Conservation (phyloP, 2,113 vertebrate species). For the Zosterops borbonicus region DNA sequence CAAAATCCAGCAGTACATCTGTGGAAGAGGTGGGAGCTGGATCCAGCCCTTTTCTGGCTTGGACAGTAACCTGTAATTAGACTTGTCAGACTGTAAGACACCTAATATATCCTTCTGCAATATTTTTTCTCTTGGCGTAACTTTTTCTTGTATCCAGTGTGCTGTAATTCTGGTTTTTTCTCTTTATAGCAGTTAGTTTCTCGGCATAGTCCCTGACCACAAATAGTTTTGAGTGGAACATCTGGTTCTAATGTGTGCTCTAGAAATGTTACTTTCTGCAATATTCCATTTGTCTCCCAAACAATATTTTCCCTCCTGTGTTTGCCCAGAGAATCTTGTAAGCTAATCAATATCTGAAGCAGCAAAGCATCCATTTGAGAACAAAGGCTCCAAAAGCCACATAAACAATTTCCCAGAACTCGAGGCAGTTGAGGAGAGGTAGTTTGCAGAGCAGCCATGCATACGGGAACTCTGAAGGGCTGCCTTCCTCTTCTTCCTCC, state of each 20-base stretch:
- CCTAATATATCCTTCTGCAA: constrained; percentile 3
- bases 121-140: not conserved
- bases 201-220: not conserved
- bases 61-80: constrained; percentile 20
- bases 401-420: constrained; percentile 55
- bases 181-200: constrained; percentile 10
- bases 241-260: constrained; percentile 69
- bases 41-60: not conserved
- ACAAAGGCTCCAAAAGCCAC: constrained; percentile 57
- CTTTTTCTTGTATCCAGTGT: constrained; percentile 15
- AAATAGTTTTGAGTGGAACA: constrained; percentile 69
- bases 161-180: not conserved
- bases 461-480: not conserved
- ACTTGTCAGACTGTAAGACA: not conserved
- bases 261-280: constrained; percentile 58
- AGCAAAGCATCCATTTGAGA: constrained; percentile 47
- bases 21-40: not conserved
- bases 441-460: not conserved
- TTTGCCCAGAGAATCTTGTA: constrained; percentile 62
- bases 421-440: not conserved
- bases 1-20: constrained; percentile 3
- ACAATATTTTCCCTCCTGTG: constrained; percentile 39
- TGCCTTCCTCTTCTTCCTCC: not conserved
- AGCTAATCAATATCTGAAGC: constrained; percentile 61
- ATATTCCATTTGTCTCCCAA: constrained; percentile 53